These are phyloP conservation scores for Cryptus armator DNA, from an alignment of 2,888 invertebrate genomes.

Conservation along the genomic window DNA sequence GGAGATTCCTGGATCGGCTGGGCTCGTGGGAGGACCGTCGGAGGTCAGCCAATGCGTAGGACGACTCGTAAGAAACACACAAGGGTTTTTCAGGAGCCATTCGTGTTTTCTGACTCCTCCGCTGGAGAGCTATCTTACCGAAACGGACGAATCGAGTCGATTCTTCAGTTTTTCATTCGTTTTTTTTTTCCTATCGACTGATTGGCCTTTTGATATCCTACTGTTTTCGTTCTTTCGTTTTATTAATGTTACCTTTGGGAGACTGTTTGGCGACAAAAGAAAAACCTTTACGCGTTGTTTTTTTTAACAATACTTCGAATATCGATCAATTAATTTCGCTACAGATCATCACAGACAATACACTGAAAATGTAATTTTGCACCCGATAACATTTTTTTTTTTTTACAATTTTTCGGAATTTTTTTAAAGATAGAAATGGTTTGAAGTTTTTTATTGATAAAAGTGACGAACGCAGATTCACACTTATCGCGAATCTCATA, in stretches of 20 bases:
- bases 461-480: too few species aligned
- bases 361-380: too few species aligned
- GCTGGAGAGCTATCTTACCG: background rate
- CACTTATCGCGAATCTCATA: too few species aligned
- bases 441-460: too few species aligned
- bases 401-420: background rate
- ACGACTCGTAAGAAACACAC: constrained; percentile 37
- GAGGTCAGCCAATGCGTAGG: constrained; percentile 53
- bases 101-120: background rate
- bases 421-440: too few species aligned
- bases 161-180: background rate
- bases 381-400: too few species aligned
- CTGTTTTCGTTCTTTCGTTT: background rate
- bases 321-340: too few species aligned
- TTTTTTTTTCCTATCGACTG: background rate
- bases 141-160: background rate
- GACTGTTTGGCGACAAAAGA: too few species aligned
- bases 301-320: too few species aligned
- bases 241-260: too few species aligned
- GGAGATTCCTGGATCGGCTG: constrained; percentile 7
- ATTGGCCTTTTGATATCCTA: background rate
- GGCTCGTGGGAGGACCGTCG: constrained; percentile 33
- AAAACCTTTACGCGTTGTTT: too few species aligned
- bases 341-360: too few species aligned
- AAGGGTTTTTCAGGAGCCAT: constrained; percentile 42